These are phyloP conservation scores for Sebastiscus tertius DNA, from an alignment of 2,797 vertebrate species.

Conservation along the genomic window DNA sequence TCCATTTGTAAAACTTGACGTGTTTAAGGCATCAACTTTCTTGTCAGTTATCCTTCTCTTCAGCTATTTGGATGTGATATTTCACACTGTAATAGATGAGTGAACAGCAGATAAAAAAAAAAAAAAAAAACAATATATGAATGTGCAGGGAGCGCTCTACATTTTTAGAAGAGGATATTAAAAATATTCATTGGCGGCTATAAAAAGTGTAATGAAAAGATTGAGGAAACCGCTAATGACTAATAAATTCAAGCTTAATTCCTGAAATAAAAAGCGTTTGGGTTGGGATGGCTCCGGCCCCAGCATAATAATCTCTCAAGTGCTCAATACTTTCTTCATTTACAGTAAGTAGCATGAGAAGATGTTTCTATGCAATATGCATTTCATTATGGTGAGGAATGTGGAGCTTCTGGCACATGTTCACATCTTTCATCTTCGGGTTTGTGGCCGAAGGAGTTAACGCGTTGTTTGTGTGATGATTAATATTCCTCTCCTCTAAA, in stretches of 20 bases:
- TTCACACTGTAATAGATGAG: background rate
- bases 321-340: slow-evolving; percentile 25
- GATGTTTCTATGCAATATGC: slow-evolving; percentile 24
- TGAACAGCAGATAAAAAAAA: slow-evolving; percentile 5
- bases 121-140: slow-evolving; percentile 9
- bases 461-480: background rate
- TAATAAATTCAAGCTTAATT: slow-evolving; percentile 50
- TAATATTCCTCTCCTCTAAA: background rate
- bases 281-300: background rate
- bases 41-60: background rate
- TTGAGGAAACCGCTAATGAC: slow-evolving; percentile 37
- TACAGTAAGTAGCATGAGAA: slow-evolving; percentile 26
- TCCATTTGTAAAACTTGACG: background rate
- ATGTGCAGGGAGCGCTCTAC: background rate
- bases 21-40: background rate
- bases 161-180: slow-evolving; percentile 25
- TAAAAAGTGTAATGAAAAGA: slow-evolving; percentile 49
- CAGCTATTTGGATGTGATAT: background rate
- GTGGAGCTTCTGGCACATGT: background rate
- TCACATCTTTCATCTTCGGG: slow-evolving; percentile 23
- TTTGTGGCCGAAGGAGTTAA: background rate
- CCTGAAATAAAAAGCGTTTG: slow-evolving; percentile 12
- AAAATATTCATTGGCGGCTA: slow-evolving; percentile 28
- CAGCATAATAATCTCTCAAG: slow-evolving; percentile 15
- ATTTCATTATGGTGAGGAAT: slow-evolving; percentile 14